Percentiles rank a stretch among this genome's conserved stretches.
phyloP scores from a whole-genome alignment of 2,113 vertebrate species.

The Strigops habroptila region DNA sequence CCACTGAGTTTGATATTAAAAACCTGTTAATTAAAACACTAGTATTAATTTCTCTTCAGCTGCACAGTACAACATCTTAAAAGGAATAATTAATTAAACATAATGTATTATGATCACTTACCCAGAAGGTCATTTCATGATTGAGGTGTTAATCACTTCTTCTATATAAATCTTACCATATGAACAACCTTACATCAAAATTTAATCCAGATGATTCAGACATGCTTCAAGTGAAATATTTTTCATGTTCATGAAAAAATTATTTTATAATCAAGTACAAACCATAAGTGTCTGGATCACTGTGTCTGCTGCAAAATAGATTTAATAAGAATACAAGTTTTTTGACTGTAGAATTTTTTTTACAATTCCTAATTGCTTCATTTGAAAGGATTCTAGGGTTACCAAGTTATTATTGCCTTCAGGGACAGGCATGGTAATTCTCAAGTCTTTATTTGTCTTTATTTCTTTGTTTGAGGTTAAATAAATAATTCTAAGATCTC shows the following conservation, averaged over 20 bases:
- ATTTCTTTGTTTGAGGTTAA: background rate
- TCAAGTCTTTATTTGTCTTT: background rate
- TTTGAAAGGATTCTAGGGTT: background rate
- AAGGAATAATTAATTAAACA: background rate
- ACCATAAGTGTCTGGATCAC: background rate
- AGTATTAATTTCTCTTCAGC: background rate
- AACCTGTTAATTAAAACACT: background rate
- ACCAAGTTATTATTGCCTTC: background rate
- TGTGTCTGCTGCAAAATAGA: background rate
- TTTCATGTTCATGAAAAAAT: background rate
- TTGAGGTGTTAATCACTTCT: background rate
- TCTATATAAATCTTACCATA: background rate
- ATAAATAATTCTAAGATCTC: background rate
- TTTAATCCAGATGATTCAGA: background rate
- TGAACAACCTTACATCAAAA: background rate
- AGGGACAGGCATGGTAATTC: background rate
- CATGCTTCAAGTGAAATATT: background rate
- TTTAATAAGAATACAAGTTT: background rate
- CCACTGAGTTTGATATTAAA: background rate
- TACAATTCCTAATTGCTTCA: background rate
- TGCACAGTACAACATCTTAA: background rate
- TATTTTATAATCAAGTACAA: background rate
- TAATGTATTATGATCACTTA: background rate
- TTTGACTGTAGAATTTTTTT: background rate
- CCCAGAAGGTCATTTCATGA: background rate